Base-by-base conservation (phyloP, 2,888 invertebrate genomes). In the Pristionchus japonicus region DNA sequence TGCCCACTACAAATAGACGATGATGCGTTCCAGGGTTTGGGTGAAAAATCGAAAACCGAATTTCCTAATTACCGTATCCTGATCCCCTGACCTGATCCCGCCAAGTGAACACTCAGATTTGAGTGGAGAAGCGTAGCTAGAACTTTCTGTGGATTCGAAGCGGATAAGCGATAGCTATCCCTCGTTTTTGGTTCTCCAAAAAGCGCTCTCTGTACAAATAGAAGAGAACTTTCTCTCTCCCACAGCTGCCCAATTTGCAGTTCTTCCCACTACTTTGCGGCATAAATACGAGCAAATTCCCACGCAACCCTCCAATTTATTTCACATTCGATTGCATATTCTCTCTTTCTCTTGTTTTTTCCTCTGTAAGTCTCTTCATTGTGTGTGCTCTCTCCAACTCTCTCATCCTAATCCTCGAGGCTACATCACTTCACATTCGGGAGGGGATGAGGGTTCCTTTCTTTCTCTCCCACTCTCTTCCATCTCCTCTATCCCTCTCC, bases 361-460 rank as follows among this genome's bases (percentile, higher is more conserved):
- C 15, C 47, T 80, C 47, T 80, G 1, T 27, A 27, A 2, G 1
- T 2, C 47, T 47, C 80, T 80, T 47, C 47, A 43, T 31, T 47
- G 17, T 27, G 13, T 7, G n/a, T 80, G 27, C 23, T 57, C 57
- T 57, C n/a, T n/a, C n/a, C 67, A 11, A 34, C 47, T 43, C 47
- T 34, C 82, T 83, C 82, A n/a, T 43, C 27, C 80, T 47, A 31
- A 52, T 83, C 82, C 52, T 49, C 52, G 52, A 52, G 82, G 34
- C 52, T 49, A 52, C 52, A 83, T 83, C 52, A 52, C 82, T 83
- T 83, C 82, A 77, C 77, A 77, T 77, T 77, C 70, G 77, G 27
- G 40, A 74, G 70, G 34, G 70, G 34, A 40, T 9, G 40, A 6
- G 77, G 27, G 77, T 52, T 49, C 52, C 52, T 52, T 43, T 83